phyloP scores from a whole-genome alignment of 1,140 invertebrate genomes.

The Lordiphosa stackelbergi region DNA sequence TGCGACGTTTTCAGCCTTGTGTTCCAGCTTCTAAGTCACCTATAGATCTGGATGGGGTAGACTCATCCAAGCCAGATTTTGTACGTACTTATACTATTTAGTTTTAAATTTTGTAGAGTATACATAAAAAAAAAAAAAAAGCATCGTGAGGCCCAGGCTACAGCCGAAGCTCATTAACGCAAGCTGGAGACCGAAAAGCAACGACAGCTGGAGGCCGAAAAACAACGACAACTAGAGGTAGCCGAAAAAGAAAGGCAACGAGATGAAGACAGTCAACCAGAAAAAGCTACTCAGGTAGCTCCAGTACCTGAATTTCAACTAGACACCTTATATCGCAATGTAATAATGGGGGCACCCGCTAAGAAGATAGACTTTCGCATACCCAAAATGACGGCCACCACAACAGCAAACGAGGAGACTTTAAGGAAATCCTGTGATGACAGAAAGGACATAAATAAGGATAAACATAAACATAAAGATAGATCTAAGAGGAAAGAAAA shows the following conservation, averaged over 20 bases:
- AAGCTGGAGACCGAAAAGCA: too few species aligned
- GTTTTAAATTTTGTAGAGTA: too few species aligned
- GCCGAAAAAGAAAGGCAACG: constrained; percentile 22
- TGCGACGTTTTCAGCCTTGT: neutral
- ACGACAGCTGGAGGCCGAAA: constrained; percentile 8
- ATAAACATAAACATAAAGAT: constrained; percentile 3
- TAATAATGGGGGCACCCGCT: neutral
- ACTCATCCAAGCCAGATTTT: too few species aligned
- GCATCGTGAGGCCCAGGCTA: constrained; percentile 47
- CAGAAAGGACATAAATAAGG: constrained; percentile 6
- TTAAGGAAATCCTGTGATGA: constrained; percentile 21
- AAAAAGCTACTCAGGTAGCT: neutral
- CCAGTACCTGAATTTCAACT: constrained; percentile 15
- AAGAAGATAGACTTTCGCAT: constrained; percentile 51
- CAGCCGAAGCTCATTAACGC: constrained; percentile 24
- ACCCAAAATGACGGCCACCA: constrained; percentile 31
- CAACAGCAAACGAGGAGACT: neutral
- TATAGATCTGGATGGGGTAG: neutral
- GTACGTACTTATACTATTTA: constrained; percentile 19
- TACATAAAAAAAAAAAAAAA: too few species aligned
- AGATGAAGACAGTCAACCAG: neutral
- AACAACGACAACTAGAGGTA: constrained; percentile 19
- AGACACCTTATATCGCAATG: constrained; percentile 48
- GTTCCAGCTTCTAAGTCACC: neutral
- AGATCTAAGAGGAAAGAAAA: neutral